A percentile compares a stretch with the other conserved stretches of the same genome.
Conservation (phyloP, 2,797 vertebrate genomes). For the Sternotherus odoratus region DNA sequence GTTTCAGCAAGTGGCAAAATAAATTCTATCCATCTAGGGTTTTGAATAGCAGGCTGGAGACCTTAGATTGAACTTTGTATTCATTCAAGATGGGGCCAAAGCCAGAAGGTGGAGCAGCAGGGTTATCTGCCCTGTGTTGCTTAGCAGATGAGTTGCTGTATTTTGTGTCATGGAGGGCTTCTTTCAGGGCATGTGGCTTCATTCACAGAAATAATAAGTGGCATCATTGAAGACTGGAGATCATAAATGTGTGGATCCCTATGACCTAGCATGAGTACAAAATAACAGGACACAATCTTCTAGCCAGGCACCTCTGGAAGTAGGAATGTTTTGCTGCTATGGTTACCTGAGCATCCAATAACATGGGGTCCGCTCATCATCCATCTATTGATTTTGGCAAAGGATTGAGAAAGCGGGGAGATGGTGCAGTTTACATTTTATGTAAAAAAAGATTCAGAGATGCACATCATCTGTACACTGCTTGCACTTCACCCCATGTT, state of each 20-base stretch:
- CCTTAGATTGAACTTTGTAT: background rate
- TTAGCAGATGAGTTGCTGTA: background rate
- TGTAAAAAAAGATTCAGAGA: background rate
- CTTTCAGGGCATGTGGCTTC: background rate
- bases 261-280: background rate
- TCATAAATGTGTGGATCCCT: background rate
- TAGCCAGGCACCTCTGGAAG: background rate
- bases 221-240: background rate
- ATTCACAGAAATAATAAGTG: background rate
- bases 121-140: background rate
- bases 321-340: background rate
- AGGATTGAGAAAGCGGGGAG: slow-evolving; percentile 1
- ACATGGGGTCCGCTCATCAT: background rate
- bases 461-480: background rate
- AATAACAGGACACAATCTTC: background rate
- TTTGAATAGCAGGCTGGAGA: background rate
- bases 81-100: background rate
- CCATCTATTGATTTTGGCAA: background rate
- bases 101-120: background rate
- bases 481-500: background rate
- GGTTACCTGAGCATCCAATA: background rate
- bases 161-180: background rate
- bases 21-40: background rate
- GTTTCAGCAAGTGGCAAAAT: slow-evolving; percentile 27
- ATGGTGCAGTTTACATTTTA: background rate